Evolutionary conservation across 1,140 invertebrate genomes (phyloP).

Genomic region (Nasonia longicornis): DNA sequence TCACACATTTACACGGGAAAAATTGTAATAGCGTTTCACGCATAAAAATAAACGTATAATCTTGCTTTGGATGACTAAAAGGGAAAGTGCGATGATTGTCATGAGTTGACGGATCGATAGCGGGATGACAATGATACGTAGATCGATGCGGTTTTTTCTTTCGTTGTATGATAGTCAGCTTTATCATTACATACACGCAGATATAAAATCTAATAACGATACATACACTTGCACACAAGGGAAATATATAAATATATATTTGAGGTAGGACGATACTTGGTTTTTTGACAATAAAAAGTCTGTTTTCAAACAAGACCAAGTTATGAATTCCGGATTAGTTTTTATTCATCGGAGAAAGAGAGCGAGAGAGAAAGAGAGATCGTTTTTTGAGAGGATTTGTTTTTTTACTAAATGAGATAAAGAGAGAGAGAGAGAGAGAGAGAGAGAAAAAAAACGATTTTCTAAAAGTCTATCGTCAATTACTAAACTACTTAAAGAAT

Average conservation of each 20-base stretch:
- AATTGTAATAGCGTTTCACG: neutral
- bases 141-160: neutral
- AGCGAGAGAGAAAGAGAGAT: neutral
- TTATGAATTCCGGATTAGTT: slow-evolving; percentile 26
- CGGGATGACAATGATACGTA: slow-evolving; percentile 38
- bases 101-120: neutral
- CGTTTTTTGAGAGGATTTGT: neutral
- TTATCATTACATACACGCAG: slow-evolving; percentile 4
- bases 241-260: slow-evolving; percentile 10
- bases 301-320: slow-evolving; percentile 34
- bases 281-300: slow-evolving; percentile 42
- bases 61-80: neutral
- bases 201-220: neutral
- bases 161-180: slow-evolving; percentile 1
- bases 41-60: neutral
- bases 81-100: too few relatives aligned
- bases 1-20: neutral
- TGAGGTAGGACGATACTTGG: slow-evolving; percentile 35
- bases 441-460: slow-evolving; percentile 33
- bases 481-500: slow-evolving; percentile 33
- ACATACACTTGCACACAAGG: neutral
- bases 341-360: neutral
- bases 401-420: slow-evolving; percentile 1
- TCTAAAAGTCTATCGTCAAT: slow-evolving; percentile 40
- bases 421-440: too few relatives aligned